Base-by-base conservation (phyloP, 2,797 vertebrate species). In the Hydrophis major region DNA sequence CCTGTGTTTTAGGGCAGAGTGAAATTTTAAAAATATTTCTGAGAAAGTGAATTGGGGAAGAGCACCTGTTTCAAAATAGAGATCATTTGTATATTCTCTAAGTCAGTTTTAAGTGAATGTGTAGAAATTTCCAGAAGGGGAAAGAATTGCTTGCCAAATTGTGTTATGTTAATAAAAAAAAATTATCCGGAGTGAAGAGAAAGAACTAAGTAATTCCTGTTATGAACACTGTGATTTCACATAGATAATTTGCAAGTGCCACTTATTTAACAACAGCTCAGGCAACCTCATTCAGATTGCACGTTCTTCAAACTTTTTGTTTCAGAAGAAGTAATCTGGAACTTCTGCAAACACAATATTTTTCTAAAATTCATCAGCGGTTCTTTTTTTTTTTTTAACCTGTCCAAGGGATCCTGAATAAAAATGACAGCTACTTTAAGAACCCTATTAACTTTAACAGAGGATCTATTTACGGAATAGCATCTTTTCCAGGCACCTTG, bases 1-100 rank as follows among this genome's bases (percentile, higher is more conserved):
- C 87, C 87, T 92, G 91, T 89, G n/a, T 78, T 92, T 88, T 92
- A 74, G 91, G 22, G 87, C 88, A 92, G 63, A 91, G 55, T 74
- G 63, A 87, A 87, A 87, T 83, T 47, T 3, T 6, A 47, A 47
- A 47, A 47, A 6, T 6, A 6, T 6, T 1, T 47, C 20, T 47
- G 55, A 74, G 63, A 89, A 89, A 92, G 27, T 89, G 87, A 74
- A 59, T 37, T n/a, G 86, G 13, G 32, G 27, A 59, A 60, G 56
- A 47, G 18, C 6, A 14, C 56, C 55, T n/a, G 37, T 92, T 74
- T 57, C 37, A 28, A n/a, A 88, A 92, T 5, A 50, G 27, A n/a
- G 55, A 47, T 50, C 28, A 4, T 78, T 88, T 74, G 27, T 88
- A 74, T 78, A 74, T 88, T 78, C 27, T n/a, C 32, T 42, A 88